phyloP scores from a whole-genome alignment of 2,888 invertebrate species.

The Choristoneura rosaceana region DNA sequence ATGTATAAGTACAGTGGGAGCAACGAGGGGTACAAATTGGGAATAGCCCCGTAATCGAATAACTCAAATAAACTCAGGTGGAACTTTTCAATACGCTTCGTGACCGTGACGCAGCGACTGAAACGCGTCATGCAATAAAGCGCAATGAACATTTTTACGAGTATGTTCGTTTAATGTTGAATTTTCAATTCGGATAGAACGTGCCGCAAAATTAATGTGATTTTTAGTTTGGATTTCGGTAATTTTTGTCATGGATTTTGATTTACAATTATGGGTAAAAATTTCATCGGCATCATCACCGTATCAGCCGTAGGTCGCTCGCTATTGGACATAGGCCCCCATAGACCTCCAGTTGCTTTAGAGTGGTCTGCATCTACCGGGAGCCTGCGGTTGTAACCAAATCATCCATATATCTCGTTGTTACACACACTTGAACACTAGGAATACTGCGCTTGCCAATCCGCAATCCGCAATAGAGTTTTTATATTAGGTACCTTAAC shows the following conservation, averaged over 20 bases:
- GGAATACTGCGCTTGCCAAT: no score
- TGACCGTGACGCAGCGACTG: constrained; percentile 79
- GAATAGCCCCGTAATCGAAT: constrained; percentile 63
- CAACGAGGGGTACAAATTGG: neutral
- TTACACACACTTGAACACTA: no score
- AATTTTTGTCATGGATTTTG: neutral
- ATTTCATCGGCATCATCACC: no score
- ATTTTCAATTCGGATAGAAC: neutral
- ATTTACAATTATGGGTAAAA: neutral
- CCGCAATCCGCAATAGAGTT: no score
- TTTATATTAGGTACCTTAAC: no score
- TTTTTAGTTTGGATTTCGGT: neutral
- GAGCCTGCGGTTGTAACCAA: no score
- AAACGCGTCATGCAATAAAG: constrained; percentile 59
- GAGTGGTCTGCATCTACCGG: no score
- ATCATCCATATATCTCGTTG: no score
- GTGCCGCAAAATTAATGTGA: neutral
- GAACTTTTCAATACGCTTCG: constrained; percentile 79
- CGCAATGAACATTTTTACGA: constrained; percentile 36
- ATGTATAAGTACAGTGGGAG: neutral
- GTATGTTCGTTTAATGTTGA: neutral
- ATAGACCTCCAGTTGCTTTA: no score
- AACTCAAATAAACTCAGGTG: constrained; percentile 80
- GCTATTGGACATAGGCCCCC: no score
- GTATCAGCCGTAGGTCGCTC: no score